Conservation (phyloP, 37 sponge, comb jelly and placozoan genomes). For the Diacarnus erythraeanus region DNA sequence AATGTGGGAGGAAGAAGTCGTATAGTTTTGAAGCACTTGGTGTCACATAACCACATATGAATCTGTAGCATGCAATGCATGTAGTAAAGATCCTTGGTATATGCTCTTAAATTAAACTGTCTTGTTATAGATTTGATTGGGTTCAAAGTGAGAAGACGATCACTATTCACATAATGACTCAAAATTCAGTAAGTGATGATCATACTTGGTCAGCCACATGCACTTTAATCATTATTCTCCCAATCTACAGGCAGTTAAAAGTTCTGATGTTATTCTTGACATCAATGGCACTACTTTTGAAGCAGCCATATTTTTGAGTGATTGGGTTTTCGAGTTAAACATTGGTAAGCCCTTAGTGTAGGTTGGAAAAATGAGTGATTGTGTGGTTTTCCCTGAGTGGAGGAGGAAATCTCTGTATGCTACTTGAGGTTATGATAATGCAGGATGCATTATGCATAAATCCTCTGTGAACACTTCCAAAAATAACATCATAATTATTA, state of each 20-base stretch:
- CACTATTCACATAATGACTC: slow-evolving; percentile 37
- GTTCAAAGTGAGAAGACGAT: slow-evolving; percentile 54
- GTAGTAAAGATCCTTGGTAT: too few species aligned
- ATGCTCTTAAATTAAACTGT: too few species aligned
- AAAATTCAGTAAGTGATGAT: slow-evolving; percentile 29
- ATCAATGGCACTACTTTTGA: slow-evolving; percentile 29
- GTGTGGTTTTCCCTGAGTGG: neutral
- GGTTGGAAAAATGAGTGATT: slow-evolving; percentile 2
- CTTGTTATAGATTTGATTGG: slow-evolving; percentile 64
- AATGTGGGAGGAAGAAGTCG: too few species aligned
- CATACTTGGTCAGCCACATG: neutral
- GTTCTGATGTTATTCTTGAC: slow-evolving; percentile 46
- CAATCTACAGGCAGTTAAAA: slow-evolving; percentile 32
- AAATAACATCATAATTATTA: neutral
- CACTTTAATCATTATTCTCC: neutral
- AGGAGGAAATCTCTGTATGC: neutral
- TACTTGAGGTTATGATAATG: neutral
- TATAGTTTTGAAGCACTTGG: too few species aligned
- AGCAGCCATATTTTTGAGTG: slow-evolving; percentile 39
- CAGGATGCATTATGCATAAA: too few species aligned
- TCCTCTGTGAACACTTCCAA: neutral
- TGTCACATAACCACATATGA: too few species aligned
- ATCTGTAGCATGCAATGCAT: too few species aligned
- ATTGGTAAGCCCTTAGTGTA: slow-evolving; percentile 31
- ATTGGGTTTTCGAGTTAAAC: slow-evolving; percentile 51